Conservation (phyloP, 2,888 invertebrate genomes). For the Eupithecia subumbrata region DNA sequence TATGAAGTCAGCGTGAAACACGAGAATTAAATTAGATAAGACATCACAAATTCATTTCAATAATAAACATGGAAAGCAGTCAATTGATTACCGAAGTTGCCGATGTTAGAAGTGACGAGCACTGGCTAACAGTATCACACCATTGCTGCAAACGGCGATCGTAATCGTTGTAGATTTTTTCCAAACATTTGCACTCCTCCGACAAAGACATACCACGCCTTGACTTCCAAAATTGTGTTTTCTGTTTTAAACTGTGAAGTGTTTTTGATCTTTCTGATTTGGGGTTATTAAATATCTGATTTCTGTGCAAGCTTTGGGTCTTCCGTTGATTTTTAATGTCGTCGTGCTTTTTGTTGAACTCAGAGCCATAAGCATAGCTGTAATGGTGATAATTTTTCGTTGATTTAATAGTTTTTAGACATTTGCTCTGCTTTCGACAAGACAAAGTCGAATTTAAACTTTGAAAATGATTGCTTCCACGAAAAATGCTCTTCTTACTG, state of each 20-base stretch:
- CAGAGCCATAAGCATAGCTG: constrained; percentile 62
- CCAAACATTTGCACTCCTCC: constrained; percentile 73
- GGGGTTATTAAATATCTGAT: constrained; percentile 64
- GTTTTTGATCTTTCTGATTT: constrained; percentile 51
- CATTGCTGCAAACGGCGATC: constrained; percentile 77
- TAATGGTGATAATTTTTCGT: constrained; percentile 58
- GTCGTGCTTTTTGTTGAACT: constrained; percentile 55
- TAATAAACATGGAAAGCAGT: neutral
- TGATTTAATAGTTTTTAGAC: constrained; percentile 59
- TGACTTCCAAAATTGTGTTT: constrained; percentile 67
- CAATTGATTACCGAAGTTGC: constrained; percentile 49
- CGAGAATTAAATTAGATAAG: constrained; percentile 3
- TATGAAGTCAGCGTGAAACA: constrained; percentile 13
- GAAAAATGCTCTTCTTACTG: constrained; percentile 60
- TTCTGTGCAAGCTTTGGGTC: constrained; percentile 64
- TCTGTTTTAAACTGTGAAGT: constrained; percentile 67
- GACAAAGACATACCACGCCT: constrained; percentile 59
- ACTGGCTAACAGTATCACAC: constrained; percentile 78
- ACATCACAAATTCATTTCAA: neutral
- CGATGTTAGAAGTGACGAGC: constrained; percentile 67
- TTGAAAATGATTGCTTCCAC: constrained; percentile 65
- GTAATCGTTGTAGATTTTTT: constrained; percentile 76
- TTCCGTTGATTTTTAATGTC: constrained; percentile 54
- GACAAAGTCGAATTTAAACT: constrained; percentile 73
- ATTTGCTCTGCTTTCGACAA: constrained; percentile 64